Base-by-base conservation (phyloP, 2,113 vertebrate species). In the Clarias magur region DNA sequence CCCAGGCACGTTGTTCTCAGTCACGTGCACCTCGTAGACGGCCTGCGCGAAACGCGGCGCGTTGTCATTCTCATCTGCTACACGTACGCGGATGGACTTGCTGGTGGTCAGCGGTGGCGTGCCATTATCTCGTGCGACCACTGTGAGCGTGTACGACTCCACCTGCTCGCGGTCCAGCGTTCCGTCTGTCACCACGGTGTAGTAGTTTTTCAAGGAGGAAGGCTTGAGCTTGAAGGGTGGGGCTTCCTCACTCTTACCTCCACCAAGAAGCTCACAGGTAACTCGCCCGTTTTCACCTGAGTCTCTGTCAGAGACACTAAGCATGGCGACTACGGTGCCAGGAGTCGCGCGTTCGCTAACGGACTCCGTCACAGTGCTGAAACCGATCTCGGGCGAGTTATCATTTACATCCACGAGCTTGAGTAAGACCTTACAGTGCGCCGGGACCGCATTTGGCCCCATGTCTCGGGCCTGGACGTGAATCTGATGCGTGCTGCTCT, bases 371-470 rank as follows among this genome's bases (percentile, higher is more conserved):
- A 99, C 98, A 0, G 98, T 99, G 93, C 97, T 99, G 95, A 99
- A 99, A 87, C 96, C 96, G 92, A 99, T 98, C 94, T 99, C 98
- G 0, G 98, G 98, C 0, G 97, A 96, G 93, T 99, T 99, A 94
- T 99, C 98, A 89, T 99, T 99, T 34, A 97, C 96, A 91, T 99
- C 98, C 92, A 97, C 91, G 76, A 99, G 97, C 86, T 97, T 96
- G 72, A 99, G 97, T 48, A 99, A 92, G 92, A 99, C 98, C 92
- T 99, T 99, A 93, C 98, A 99, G 93, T 99, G 98, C 17, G 98
- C 98, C 0, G 98, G 97, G 81, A 99, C 98, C 0, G 98, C 98
- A 84, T 99, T 99, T 2, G 98, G 96, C 63, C 98, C 98, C 92
- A 99, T 93, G 91, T 99, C 98, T 90, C 98, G 98, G 82, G 98